Evolutionary conservation across 1,140 invertebrate genomes (phyloP), one percentile per base, ranked within the genome.

Genomic region (Nephotettix cincticeps): DNA sequence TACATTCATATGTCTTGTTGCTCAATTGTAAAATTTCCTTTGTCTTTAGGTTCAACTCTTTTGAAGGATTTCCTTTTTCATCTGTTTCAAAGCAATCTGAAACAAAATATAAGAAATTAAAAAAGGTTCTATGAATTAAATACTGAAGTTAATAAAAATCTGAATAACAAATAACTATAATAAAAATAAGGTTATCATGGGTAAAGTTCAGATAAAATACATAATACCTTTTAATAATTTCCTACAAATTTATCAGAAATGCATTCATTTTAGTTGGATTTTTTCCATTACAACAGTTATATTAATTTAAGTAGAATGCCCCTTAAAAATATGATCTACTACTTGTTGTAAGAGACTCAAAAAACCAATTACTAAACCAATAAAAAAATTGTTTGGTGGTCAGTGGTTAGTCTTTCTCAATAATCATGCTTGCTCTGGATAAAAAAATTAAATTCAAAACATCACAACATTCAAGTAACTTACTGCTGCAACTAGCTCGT

Each of bases 401-500:
- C n/a, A n/a, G n/a, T n/a, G n/a, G n/a, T n/a, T n/a, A n/a, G n/a
- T n/a, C n/a, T n/a, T n/a, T n/a, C n/a, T n/a, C n/a, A n/a, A n/a
- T n/a, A n/a, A n/a, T n/a, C n/a, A n/a, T n/a, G n/a, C n/a, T n/a
- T n/a, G n/a, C n/a, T n/a, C n/a, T n/a, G n/a, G n/a, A n/a, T n/a
- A n/a, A n/a, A n/a, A n/a, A n/a, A n/a, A n/a, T n/a, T n/a, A n/a
- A n/a, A n/a, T n/a, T n/a, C n/a, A n/a, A n/a, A n/a, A n/a, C n/a
- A n/a, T n/a, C n/a, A n/a, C n/a, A n/a, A n/a, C n/a, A n/a, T n/a
- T n/a, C n/a, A n/a, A n/a, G n/a, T n/a, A 67, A 58, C 75, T 47
- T 40, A 74, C 75, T 27, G 56, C 63, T 61, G 47, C 75, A 76
- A 14, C 36, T 45, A 0, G 75, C 75, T 27, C 71, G 73, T 9